A percentile compares a stretch with the other conserved stretches of the same genome.
Conservation (phyloP, 2,797 vertebrate species). For the Thunnus albacares region DNA sequence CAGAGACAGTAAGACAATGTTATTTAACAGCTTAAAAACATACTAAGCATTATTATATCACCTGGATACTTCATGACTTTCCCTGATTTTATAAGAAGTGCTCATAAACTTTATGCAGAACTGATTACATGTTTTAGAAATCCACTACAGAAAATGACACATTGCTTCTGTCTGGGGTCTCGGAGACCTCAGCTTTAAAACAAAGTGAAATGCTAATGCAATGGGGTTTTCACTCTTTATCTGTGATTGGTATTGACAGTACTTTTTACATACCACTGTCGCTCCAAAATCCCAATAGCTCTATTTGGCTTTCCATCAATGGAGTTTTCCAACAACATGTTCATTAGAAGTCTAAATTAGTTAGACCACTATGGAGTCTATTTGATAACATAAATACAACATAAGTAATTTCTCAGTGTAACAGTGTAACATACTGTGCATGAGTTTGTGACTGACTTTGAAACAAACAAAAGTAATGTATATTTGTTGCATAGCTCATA, state of each 20-base stretch:
- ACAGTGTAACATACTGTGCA: neutral
- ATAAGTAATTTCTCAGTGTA: neutral
- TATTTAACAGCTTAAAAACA: neutral
- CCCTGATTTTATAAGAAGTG: neutral
- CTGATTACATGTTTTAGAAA: slow-evolving; percentile 2
- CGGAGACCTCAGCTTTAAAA: neutral
- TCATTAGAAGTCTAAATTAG: neutral
- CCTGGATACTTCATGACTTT: neutral
- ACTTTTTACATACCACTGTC: neutral
- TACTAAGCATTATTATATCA: neutral
- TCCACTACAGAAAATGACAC: neutral
- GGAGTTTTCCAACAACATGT: neutral
- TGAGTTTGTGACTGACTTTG: neutral
- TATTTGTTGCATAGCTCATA: neutral
- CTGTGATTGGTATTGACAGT: neutral
- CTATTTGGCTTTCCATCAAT: no score
- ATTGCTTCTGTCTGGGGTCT: neutral
- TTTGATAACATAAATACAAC: no score
- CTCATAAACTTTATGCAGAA: neutral
- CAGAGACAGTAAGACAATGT: neutral
- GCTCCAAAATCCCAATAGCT: neutral
- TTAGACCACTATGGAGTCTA: no score
- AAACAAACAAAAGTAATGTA: neutral
- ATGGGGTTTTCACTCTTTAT: neutral
- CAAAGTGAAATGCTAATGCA: neutral